Percentiles rank a stretch among this genome's conserved stretches.
phyloP scores from a whole-genome alignment of 1,140 invertebrate genomes.

The Drosophila santomea region DNA sequence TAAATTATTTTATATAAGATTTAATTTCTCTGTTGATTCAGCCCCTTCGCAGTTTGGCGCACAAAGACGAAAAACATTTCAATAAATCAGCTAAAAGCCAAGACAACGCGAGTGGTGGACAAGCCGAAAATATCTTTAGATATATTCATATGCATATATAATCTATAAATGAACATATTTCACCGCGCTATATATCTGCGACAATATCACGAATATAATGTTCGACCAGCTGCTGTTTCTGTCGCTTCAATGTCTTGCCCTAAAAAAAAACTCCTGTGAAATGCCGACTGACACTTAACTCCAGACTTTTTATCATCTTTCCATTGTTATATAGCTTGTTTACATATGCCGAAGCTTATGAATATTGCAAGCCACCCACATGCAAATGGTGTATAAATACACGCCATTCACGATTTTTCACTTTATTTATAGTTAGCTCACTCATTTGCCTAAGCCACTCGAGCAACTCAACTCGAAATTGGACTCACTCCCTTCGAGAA shows the following conservation, averaged over 20 bases:
- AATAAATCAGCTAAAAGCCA: conserved; percentile 52
- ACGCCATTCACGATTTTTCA: conserved; percentile 33
- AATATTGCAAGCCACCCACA: conserved; percentile 43
- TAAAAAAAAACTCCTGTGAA: neutral
- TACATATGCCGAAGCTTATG: conserved; percentile 20
- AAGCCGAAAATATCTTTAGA: conserved; percentile 40
- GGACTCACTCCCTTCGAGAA: neutral
- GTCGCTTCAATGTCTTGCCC: conserved; percentile 8
- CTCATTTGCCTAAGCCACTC: conserved; percentile 7
- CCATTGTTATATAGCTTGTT: conserved; percentile 32
- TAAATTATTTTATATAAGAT: conserved; percentile 58
- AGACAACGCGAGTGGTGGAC: conserved; percentile 33
- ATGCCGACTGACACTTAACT: neutral
- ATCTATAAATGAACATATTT: conserved; percentile 46
- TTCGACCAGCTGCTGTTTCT: conserved; percentile 38
- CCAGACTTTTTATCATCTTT: conserved; percentile 8
- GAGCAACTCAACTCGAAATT: neutral
- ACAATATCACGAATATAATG: conserved; percentile 34
- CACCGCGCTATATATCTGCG: conserved; percentile 2
- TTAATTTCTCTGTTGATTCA: conserved; percentile 22
- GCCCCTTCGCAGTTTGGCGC: conserved; percentile 4
- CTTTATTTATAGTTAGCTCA: conserved; percentile 48
- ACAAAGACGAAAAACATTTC: conserved; percentile 55
- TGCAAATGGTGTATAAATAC: conserved; percentile 16
- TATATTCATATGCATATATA: conserved; percentile 24